Conservation (phyloP, 2,888 invertebrate genomes). For the Drosophila antonietae region DNA sequence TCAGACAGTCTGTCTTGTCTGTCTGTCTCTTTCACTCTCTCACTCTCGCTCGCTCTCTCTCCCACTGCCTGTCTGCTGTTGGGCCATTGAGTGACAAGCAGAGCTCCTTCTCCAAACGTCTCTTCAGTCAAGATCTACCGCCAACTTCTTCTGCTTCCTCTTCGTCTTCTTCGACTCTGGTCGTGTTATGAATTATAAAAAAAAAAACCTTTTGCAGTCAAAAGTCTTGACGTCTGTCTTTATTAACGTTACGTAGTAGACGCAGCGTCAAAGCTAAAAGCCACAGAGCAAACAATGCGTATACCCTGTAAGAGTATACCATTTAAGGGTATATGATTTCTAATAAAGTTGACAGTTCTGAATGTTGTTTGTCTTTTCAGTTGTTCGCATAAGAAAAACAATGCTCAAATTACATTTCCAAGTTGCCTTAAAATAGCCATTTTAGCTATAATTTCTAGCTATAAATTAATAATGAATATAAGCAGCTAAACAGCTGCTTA, state of each 20-base stretch:
- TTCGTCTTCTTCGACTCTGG: background rate
- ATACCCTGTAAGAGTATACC: conserved; percentile 13
- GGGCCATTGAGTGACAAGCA: conserved; percentile 34
- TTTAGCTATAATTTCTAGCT: background rate
- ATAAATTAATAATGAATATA: background rate
- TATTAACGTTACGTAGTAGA: conserved; percentile 42
- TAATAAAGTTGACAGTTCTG: background rate
- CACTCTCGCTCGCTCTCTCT: conserved; percentile 14
- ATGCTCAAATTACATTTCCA: too few relatives aligned
- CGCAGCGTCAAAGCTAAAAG: conserved; percentile 15
- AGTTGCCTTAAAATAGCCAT: background rate
- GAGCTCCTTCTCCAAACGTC: conserved; percentile 8
- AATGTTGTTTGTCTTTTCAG: background rate
- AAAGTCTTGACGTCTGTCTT: conserved; percentile 41
- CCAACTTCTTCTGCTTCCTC: conserved; percentile 16
- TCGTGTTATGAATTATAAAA: conserved; percentile 59
- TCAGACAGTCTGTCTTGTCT: conserved; percentile 11
- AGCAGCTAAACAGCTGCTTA: background rate
- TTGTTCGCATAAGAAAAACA: background rate
- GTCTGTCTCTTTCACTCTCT: conserved; percentile 5
- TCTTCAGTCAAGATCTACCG: conserved; percentile 26
- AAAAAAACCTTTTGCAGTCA: conserved; percentile 25
- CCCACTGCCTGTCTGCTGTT: conserved; percentile 28
- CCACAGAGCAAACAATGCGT: conserved; percentile 3
- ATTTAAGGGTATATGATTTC: background rate